These are phyloP conservation scores for Otolemur garnettii DNA, from an alignment of 2,113 vertebrate species.

Conservation along the genomic window DNA sequence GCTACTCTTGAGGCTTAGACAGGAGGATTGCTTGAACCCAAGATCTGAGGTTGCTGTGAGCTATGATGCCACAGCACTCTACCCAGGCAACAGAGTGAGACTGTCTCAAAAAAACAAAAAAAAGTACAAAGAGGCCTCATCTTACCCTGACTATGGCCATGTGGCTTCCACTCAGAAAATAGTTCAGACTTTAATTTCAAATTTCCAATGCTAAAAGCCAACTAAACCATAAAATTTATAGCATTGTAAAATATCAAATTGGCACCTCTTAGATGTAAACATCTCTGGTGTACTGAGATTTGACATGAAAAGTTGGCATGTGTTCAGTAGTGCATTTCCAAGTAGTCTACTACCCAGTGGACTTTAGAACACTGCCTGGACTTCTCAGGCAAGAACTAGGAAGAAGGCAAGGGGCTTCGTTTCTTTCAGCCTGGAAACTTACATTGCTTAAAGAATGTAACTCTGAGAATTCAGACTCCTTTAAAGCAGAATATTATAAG, in stretches of 20 bases:
- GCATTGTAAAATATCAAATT: neutral
- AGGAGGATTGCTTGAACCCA: no score
- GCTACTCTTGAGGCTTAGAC: no score
- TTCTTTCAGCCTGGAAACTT: neutral
- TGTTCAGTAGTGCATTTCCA: neutral
- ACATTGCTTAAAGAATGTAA: neutral
- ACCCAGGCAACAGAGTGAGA: no score
- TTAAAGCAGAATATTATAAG: neutral
- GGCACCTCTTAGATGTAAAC: neutral
- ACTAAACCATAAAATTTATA: neutral
- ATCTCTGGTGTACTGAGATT: neutral
- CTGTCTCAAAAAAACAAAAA: neutral
- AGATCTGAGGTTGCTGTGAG: no score
- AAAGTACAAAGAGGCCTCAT: conserved; percentile 6
- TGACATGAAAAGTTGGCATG: neutral
- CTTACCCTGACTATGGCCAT: neutral
- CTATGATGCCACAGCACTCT: no score
- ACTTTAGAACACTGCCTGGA: neutral
- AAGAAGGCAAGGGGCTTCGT: neutral
- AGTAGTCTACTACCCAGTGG: neutral
- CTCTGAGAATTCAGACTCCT: neutral
- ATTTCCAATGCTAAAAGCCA: neutral
- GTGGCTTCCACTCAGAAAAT: conserved; percentile 41
- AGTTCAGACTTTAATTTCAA: neutral
- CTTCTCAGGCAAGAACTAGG: neutral